These are phyloP conservation scores for Andrena chrysosceles DNA, from an alignment of 2,888 invertebrate genomes.

Conservation along the genomic window DNA sequence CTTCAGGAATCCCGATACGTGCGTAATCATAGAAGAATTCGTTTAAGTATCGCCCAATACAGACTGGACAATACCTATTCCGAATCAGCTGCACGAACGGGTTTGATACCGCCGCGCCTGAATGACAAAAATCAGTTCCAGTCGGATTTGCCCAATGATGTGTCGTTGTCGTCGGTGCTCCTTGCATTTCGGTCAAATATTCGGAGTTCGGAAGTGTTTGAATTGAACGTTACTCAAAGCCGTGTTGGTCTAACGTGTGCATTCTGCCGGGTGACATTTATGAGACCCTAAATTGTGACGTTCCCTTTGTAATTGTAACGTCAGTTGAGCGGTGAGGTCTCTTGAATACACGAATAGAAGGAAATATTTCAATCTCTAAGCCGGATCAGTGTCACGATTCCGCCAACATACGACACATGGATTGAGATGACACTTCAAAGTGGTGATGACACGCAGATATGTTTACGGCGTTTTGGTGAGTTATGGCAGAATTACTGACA, in stretches of 20 bases:
- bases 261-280: conserved; percentile 26
- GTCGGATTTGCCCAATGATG: conserved; percentile 28
- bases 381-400: conserved; percentile 57
- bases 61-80: background rate
- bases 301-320: conserved; percentile 14
- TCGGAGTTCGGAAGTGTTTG: conserved; percentile 4
- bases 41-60: conserved; percentile 17
- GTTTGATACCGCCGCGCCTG: conserved; percentile 10
- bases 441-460: conserved; percentile 74
- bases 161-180: background rate
- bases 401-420: conserved; percentile 48
- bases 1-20: conserved; percentile 7
- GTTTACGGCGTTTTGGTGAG: conserved; percentile 76
- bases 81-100: conserved; percentile 1
- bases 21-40: conserved; percentile 16
- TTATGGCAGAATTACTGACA: conserved; percentile 45
- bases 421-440: conserved; percentile 75
- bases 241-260: conserved; percentile 12
- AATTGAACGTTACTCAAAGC: background rate
- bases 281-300: conserved; percentile 18
- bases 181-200: background rate
- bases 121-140: conserved; percentile 9
- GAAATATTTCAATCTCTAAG: conserved; percentile 39
- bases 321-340: background rate
- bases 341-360: conserved; percentile 17